Conservation (phyloP, 1,140 invertebrate genomes). For the Holcopasites calliopsidis region DNA sequence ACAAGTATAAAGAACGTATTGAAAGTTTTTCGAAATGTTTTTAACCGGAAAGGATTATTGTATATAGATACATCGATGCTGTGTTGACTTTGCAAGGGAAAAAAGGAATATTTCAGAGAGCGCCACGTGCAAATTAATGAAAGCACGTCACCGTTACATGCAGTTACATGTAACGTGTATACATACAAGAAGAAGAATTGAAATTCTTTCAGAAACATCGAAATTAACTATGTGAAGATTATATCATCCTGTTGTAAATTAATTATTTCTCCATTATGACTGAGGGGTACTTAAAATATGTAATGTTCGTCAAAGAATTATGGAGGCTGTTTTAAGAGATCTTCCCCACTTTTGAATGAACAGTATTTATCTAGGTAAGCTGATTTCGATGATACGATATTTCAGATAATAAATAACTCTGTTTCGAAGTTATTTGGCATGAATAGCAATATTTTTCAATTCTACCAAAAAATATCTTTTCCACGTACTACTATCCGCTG, state of each 20-base stretch:
- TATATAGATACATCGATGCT: background rate
- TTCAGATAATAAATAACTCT: too few species aligned
- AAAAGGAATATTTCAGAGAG: slow-evolving; percentile 30
- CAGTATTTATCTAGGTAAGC: slow-evolving; percentile 55
- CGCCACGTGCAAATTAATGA: slow-evolving; percentile 44
- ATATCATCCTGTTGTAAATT: background rate
- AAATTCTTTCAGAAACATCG: slow-evolving; percentile 15
- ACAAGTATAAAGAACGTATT: background rate
- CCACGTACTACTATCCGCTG: too few species aligned
- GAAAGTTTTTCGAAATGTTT: background rate
- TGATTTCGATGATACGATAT: background rate
- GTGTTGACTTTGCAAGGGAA: background rate
- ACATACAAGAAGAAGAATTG: slow-evolving; percentile 5
- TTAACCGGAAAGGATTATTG: background rate
- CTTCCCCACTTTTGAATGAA: slow-evolving; percentile 27
- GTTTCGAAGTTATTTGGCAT: too few species aligned
- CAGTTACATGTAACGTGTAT: too few species aligned
- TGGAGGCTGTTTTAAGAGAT: slow-evolving; percentile 57
- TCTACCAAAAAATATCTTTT: too few species aligned
- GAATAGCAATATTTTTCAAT: too few species aligned
- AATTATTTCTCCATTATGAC: background rate
- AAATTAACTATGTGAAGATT: slow-evolving; percentile 36
- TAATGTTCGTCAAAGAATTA: slow-evolving; percentile 37
- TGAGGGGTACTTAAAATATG: slow-evolving; percentile 24
- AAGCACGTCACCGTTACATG: slow-evolving; percentile 44